phyloP scores from a whole-genome alignment of 2,797 vertebrate species.

The Bovichtus diacanthus region DNA sequence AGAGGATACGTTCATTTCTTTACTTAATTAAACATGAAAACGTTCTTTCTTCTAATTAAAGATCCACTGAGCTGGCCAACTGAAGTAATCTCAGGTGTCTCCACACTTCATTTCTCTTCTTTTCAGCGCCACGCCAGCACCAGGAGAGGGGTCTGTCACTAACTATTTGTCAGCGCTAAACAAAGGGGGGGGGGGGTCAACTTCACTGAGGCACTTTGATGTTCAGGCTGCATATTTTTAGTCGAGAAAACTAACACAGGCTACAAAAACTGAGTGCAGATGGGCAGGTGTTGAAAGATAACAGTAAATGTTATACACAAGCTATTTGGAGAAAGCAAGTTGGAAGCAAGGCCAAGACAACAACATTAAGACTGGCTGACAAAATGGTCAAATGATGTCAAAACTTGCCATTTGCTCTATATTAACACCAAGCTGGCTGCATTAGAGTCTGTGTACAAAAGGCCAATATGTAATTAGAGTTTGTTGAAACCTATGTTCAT shows the following conservation, averaged over 20 bases:
- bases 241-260: slow-evolving; percentile 10
- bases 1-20: slow-evolving; percentile 52
- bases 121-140: slow-evolving; percentile 34
- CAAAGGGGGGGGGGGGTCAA: slow-evolving; percentile 22
- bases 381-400: background rate
- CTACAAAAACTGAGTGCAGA: background rate
- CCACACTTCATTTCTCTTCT: slow-evolving; percentile 61
- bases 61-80: slow-evolving; percentile 49
- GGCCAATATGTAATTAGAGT: background rate
- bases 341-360: background rate
- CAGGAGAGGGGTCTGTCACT: slow-evolving; percentile 46
- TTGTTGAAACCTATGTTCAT: background rate
- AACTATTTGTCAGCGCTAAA: slow-evolving; percentile 50
- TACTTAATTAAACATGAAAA: slow-evolving; percentile 69
- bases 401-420: background rate
- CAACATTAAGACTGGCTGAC: background rate
- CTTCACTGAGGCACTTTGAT: slow-evolving; percentile 20
- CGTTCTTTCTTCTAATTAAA: slow-evolving; percentile 67
- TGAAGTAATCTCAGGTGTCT: slow-evolving; percentile 64
- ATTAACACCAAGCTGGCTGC: background rate
- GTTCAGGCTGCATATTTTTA: slow-evolving; percentile 34
- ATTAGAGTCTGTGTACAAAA: background rate
- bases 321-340: slow-evolving; percentile 1
- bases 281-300: slow-evolving; percentile 1
- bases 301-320: background rate